phyloP scores from a whole-genome alignment of 2,888 invertebrate species.

The Cheilosia grossa region DNA sequence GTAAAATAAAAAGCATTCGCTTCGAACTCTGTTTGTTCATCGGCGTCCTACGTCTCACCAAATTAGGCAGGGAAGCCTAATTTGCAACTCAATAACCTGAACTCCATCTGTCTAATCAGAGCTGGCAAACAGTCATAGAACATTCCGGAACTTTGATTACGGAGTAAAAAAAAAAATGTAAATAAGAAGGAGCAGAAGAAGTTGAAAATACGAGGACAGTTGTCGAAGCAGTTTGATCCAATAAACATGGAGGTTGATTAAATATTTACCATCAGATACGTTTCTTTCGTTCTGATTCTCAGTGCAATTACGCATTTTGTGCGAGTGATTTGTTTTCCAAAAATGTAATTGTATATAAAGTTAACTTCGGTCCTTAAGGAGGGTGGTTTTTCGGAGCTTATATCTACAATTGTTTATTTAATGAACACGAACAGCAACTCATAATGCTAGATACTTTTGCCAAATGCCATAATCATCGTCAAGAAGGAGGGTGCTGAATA shows the following conservation, averaged over 20 bases:
- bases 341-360: slow-evolving; percentile 47
- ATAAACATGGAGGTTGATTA: slow-evolving; percentile 49
- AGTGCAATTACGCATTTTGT: neutral
- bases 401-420: no score
- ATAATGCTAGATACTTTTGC: no score
- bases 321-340: neutral
- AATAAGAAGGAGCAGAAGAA: slow-evolving; percentile 24
- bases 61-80: slow-evolving; percentile 8
- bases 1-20: neutral
- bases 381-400: no score
- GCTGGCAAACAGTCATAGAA: slow-evolving; percentile 39
- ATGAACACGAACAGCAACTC: no score
- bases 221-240: slow-evolving; percentile 40
- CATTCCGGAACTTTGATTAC: slow-evolving; percentile 47
- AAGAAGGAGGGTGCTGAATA: no score
- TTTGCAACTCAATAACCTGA: slow-evolving; percentile 25
- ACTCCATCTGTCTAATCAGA: slow-evolving; percentile 42
- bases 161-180: neutral
- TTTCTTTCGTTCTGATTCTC: neutral
- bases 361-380: no score
- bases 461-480: no score
- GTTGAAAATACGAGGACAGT: slow-evolving; percentile 35
- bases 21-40: neutral
- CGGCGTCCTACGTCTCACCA: no score
- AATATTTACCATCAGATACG: slow-evolving; percentile 45